phyloP scores from a whole-genome alignment of 1,140 invertebrate species.

The honey bee (Apis mellifera) region DNA sequence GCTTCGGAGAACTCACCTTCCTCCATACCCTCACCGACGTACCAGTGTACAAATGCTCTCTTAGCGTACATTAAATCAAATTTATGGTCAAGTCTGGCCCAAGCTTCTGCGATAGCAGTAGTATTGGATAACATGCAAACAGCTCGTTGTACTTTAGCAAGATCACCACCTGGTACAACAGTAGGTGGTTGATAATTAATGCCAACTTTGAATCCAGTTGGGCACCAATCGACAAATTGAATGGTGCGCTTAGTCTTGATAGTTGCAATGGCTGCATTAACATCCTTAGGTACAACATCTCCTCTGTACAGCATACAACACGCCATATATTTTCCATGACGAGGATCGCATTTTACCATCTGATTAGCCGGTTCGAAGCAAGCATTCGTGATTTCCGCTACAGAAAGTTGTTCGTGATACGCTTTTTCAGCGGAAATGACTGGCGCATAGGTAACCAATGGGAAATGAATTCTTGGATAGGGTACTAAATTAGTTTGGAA shows the following conservation, averaged over 20 bases:
- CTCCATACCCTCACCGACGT: conserved; percentile 79
- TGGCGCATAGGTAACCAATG: conserved; percentile 59
- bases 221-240: conserved; percentile 85
- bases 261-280: conserved; percentile 78
- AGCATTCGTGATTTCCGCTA: conserved; percentile 77
- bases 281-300: conserved; percentile 86
- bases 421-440: conserved; percentile 65
- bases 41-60: conserved; percentile 82
- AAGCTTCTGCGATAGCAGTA: conserved; percentile 74
- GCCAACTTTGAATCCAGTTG: conserved; percentile 84
- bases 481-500: conserved; percentile 64
- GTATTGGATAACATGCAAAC: conserved; percentile 87
- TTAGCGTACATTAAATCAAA: conserved; percentile 61
- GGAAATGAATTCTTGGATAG: conserved; percentile 73
- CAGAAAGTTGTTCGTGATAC: conserved; percentile 58
- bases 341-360: conserved; percentile 85
- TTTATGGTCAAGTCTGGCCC: conserved; percentile 55
- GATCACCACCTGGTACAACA: conserved; percentile 84
- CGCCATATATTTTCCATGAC: conserved; percentile 82
- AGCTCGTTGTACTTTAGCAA: conserved; percentile 84
- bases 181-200: conserved; percentile 86
- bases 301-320: conserved; percentile 85
- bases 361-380: conserved; percentile 87
- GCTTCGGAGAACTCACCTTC: conserved; percentile 69
- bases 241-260: conserved; percentile 71